A percentile compares a stretch with the other conserved stretches of the same genome.
Evolutionary conservation across 1,140 invertebrate species (phyloP).

Genomic region (Lanistes nyassanus): DNA sequence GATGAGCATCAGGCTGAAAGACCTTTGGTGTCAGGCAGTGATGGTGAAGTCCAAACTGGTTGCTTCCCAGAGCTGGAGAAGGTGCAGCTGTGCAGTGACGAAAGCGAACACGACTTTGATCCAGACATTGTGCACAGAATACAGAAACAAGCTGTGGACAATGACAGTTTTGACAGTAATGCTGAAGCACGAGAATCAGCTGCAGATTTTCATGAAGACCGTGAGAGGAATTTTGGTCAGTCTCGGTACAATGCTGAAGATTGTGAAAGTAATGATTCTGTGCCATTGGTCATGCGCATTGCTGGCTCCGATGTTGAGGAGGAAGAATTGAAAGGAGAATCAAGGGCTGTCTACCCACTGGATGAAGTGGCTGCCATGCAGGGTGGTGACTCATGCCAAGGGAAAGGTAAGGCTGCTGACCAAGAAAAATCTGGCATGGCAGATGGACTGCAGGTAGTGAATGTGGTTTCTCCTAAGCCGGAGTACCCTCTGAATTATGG

Average conservation of each 20-base stretch:
- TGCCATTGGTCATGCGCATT: not conserved
- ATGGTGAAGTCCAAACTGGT: not conserved
- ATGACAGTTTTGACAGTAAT: not conserved
- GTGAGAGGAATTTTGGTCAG: not conserved
- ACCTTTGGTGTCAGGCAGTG: not conserved
- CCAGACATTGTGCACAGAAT: not conserved
- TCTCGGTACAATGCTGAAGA: no score
- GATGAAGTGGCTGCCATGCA: not conserved
- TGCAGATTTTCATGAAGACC: not conserved
- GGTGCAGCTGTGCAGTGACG: conserved; percentile 8
- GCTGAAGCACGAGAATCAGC: not conserved
- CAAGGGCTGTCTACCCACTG: not conserved
- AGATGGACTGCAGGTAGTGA: conserved; percentile 1
- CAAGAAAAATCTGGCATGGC: not conserved
- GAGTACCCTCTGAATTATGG: conserved; percentile 43
- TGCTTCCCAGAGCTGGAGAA: conserved; percentile 6
- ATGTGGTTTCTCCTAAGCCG: conserved; percentile 22
- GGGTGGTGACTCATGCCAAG: not conserved
- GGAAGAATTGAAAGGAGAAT: conserved; percentile 6
- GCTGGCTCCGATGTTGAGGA: not conserved
- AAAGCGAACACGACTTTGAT: not conserved
- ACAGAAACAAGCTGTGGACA: not conserved
- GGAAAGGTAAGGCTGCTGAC: conserved; percentile 4
- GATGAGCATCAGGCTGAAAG: conserved; percentile 8
- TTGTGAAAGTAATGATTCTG: not conserved